Evolutionary conservation across 1,140 invertebrate species (phyloP).

Genomic region (Colletes latitarsis): DNA sequence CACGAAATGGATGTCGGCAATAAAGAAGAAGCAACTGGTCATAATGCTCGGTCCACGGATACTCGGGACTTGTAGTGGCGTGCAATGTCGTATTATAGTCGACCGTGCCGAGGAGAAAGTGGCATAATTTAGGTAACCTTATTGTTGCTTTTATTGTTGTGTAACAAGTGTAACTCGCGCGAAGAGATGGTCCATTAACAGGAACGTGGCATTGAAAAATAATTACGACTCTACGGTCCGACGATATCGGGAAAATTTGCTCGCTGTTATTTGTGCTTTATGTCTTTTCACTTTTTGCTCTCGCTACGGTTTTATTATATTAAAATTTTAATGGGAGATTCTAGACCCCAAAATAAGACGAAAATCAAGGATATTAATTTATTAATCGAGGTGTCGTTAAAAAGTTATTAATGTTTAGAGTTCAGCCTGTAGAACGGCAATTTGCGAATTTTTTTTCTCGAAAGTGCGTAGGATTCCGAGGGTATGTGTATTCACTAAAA

Average conservation of each 20-base stretch:
- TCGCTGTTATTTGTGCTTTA: background rate
- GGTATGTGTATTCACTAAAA: no score
- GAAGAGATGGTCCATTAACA: slow-evolving; percentile 36
- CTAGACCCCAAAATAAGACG: no score
- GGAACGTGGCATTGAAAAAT: slow-evolving; percentile 61
- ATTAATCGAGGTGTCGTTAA: no score
- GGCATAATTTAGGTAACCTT: slow-evolving; percentile 66
- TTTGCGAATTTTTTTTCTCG: no score
- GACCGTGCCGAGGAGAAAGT: slow-evolving; percentile 58
- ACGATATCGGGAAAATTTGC: slow-evolving; percentile 38
- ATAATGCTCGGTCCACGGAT: background rate
- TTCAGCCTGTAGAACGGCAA: no score
- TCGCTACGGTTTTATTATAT: no score
- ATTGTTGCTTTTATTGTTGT: slow-evolving; percentile 65
- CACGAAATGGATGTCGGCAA: slow-evolving; percentile 5
- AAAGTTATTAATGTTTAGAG: no score
- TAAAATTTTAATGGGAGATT: no score
- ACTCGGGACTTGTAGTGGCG: background rate
- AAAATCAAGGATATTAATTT: no score
- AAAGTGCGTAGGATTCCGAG: no score
- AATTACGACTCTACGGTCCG: slow-evolving; percentile 38
- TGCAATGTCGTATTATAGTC: slow-evolving; percentile 14
- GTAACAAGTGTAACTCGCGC: slow-evolving; percentile 60
- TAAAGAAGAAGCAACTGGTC: slow-evolving; percentile 21
- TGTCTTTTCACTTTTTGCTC: slow-evolving; percentile 1